phyloP scores from a whole-genome alignment of 2,797 vertebrate species.

The Brachyalestes nurse region DNA sequence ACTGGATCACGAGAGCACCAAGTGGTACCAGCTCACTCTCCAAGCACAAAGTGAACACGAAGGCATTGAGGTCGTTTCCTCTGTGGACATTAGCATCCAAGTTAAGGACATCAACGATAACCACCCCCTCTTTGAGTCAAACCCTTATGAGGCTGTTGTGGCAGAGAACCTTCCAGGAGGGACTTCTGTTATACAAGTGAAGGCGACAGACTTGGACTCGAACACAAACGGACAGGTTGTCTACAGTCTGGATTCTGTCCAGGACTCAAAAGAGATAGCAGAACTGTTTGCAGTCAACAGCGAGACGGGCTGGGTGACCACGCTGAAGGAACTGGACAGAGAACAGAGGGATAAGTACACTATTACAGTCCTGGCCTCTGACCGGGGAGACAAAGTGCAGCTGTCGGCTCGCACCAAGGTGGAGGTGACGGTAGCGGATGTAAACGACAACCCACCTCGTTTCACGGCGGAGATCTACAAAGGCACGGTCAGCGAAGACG shows the following conservation, averaged over 20 bases:
- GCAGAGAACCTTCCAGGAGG: constrained; percentile 92
- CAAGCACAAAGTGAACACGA: constrained; percentile 78
- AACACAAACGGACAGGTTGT: constrained; percentile 89
- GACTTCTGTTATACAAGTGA: constrained; percentile 89
- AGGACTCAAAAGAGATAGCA: constrained; percentile 77
- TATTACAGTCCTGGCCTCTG: constrained; percentile 85
- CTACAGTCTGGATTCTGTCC: constrained; percentile 88
- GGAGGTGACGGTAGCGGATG: constrained; percentile 89
- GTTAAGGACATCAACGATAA: constrained; percentile 96
- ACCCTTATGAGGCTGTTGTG: constrained; percentile 88
- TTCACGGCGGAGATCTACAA: constrained; percentile 98
- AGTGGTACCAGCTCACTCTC: constrained; percentile 95
- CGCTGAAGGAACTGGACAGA: constrained; percentile 90
- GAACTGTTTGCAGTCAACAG: constrained; percentile 89
- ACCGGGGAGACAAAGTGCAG: constrained; percentile 88
- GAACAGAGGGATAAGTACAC: constrained; percentile 83
- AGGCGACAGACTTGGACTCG: constrained; percentile 90
- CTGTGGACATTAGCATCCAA: constrained; percentile 90
- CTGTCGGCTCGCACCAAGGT: constrained; percentile 83
- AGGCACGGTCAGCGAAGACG: constrained; percentile 97
- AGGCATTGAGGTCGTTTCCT: constrained; percentile 80
- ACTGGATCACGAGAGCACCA: constrained; percentile 92
- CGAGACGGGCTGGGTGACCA: constrained; percentile 95
- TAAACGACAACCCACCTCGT: constrained; percentile 93
- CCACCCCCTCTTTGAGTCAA: constrained; percentile 88